A percentile compares a stretch with the other conserved stretches of the same genome.
Conservation (phyloP, 1,140 invertebrate genomes). For the Drusus annulatus region DNA sequence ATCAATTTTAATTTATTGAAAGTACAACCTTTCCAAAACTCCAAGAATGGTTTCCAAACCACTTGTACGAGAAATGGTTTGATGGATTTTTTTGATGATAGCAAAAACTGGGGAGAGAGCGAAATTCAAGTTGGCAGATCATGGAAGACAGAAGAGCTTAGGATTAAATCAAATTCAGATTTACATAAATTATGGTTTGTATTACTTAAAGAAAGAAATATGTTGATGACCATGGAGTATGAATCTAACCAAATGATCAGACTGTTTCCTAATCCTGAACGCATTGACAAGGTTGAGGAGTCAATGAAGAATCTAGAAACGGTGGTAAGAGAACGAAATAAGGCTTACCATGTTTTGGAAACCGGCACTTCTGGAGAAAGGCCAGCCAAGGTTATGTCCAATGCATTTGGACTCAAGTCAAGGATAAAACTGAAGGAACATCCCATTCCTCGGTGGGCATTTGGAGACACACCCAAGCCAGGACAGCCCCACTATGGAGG, state of each 20-base stretch:
- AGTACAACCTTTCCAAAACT: background rate
- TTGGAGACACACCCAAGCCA: conserved; percentile 74
- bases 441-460: conserved; percentile 73
- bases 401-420: conserved; percentile 73
- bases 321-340: conserved; percentile 93
- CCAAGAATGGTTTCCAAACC: conserved; percentile 64
- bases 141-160: conserved; percentile 92
- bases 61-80: conserved; percentile 69
- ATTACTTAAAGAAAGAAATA: conserved; percentile 96
- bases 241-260: conserved; percentile 79
- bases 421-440: conserved; percentile 65
- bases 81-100: conserved; percentile 95
- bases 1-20: background rate
- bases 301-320: conserved; percentile 96
- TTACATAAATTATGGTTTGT: conserved; percentile 99
- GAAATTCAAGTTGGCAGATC: conserved; percentile 88
- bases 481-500: conserved; percentile 62
- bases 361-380: conserved; percentile 88
- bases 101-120: conserved; percentile 87
- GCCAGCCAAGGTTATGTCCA: conserved; percentile 74
- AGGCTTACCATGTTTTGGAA: conserved; percentile 92
- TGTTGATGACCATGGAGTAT: conserved; percentile 97
- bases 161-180: conserved; percentile 96
- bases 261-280: conserved; percentile 94
- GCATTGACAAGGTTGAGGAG: conserved; percentile 95